Evolutionary conservation across 2,113 vertebrate species (phyloP).

Genomic region (Camelus bactrianus): DNA sequence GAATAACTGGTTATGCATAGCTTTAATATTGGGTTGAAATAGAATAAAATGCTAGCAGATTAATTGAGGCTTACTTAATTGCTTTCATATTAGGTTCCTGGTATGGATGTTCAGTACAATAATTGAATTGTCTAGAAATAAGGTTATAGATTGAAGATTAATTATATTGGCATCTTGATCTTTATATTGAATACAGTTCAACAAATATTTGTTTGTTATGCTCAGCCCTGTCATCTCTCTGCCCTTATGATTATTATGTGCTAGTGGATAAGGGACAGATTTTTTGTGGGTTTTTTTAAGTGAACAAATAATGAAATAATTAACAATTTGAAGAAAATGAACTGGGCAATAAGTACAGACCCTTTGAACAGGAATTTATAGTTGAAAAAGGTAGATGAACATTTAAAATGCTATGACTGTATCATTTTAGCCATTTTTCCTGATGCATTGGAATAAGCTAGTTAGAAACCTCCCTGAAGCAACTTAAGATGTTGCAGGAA

Average conservation of each 20-base stretch:
- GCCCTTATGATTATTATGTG: constrained; percentile 37
- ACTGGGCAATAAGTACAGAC: neutral
- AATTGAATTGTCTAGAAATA: constrained; percentile 69
- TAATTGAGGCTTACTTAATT: constrained; percentile 77
- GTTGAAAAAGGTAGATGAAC: neutral
- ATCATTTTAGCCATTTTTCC: neutral
- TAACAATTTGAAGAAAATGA: neutral
- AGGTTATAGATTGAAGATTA: constrained; percentile 68
- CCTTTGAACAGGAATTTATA: neutral
- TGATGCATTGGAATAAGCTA: neutral
- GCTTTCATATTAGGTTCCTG: constrained; percentile 59
- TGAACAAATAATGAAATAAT: constrained; percentile 54
- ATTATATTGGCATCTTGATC: constrained; percentile 71
- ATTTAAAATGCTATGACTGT: neutral
- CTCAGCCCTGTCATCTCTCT: constrained; percentile 9
- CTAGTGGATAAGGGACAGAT: neutral
- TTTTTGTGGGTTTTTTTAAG: neutral
- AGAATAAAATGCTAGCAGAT: constrained; percentile 63
- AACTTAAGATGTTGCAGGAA: neutral
- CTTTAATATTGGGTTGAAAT: constrained; percentile 52
- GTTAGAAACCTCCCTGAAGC: neutral
- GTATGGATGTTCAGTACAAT: constrained; percentile 65
- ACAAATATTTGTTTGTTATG: constrained; percentile 53
- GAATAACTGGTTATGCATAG: constrained; percentile 34
- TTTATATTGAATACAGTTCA: constrained; percentile 63